phyloP scores from a whole-genome alignment of 2,888 invertebrate genomes.

The Netelia virgata region DNA sequence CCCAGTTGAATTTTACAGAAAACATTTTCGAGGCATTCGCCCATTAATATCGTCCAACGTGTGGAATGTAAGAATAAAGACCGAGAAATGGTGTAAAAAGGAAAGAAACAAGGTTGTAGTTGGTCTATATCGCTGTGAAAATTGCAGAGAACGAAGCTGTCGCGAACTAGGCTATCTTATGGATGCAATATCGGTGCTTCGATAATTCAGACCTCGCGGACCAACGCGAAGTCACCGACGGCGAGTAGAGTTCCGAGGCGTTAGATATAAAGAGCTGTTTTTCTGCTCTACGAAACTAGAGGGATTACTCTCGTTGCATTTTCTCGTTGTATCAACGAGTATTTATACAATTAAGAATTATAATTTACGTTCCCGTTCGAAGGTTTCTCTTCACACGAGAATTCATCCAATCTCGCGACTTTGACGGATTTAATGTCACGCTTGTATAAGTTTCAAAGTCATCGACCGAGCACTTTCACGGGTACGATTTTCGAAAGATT shows the following conservation, averaged over 20 bases:
- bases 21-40: slow-evolving; percentile 6
- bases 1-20: slow-evolving; percentile 36
- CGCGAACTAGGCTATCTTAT: slow-evolving; percentile 51
- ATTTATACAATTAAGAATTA: no score
- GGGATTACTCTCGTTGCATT: no score
- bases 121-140: slow-evolving; percentile 6
- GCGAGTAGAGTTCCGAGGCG: not conserved
- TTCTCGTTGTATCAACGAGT: no score
- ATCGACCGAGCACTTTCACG: no score
- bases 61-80: not conserved
- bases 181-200: slow-evolving; percentile 55
- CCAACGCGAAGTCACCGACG: slow-evolving; percentile 34
- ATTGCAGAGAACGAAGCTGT: slow-evolving; percentile 15
- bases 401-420: no score
- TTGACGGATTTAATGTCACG: no score
- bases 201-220: slow-evolving; percentile 48
- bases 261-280: not conserved
- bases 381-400: no score
- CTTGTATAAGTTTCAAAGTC: no score
- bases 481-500: no score
- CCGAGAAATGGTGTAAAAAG: not conserved
- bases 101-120: not conserved
- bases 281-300: not conserved
- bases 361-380: no score
- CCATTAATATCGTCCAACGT: not conserved